Evolutionary conservation across 2,113 vertebrate species (phyloP), one percentile per base, ranked within the genome.

Genomic region (Sakesphorus luctuosus): DNA sequence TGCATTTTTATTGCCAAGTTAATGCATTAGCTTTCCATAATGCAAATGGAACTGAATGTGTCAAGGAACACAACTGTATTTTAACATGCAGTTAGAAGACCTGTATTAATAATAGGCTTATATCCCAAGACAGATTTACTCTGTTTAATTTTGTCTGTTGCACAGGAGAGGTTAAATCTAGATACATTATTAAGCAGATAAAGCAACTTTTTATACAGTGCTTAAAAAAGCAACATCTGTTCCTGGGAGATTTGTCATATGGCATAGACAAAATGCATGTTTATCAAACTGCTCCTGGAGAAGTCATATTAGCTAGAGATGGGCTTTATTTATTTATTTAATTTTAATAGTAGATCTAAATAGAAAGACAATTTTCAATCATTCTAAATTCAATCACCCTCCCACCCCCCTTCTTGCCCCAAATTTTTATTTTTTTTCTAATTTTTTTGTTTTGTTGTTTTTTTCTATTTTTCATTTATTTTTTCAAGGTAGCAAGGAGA

Each of bases 111-210:
- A 91, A 77, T 28, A 81, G 38, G 40, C 43, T 89, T 58, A 59
- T 87, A 47, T 44, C 58, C 71, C 77, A 76, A 74, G 77, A 44
- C 29, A 89, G 71, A 94, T 90, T 96, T 84, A 81, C 72, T 95
- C 74, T 62, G 71, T 87, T 95, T 93, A 86, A 87, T 97, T 94
- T 95, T 78, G n/a, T 88, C 88, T 86, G 16, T 28, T 95, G 59
- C 28, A 84, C 72, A 87, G 36, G 84, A 89, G 53, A 97, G 62
- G 62, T 94, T 96, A 88, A 90, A 93, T 89, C 66, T 72, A 81
- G 65, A 85, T 50, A 69, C 46, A 58, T 76, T 94, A 85, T 67
- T 90, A 79, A 92, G 79, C 83, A 92, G 87, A 88, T 76, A 92
- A 89, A 94, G 28, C 25, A 93, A 94, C 50, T 91, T 85, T 75